These are phyloP conservation scores for Rynchops niger DNA, from an alignment of 2,113 vertebrate genomes.

Conservation along the genomic window DNA sequence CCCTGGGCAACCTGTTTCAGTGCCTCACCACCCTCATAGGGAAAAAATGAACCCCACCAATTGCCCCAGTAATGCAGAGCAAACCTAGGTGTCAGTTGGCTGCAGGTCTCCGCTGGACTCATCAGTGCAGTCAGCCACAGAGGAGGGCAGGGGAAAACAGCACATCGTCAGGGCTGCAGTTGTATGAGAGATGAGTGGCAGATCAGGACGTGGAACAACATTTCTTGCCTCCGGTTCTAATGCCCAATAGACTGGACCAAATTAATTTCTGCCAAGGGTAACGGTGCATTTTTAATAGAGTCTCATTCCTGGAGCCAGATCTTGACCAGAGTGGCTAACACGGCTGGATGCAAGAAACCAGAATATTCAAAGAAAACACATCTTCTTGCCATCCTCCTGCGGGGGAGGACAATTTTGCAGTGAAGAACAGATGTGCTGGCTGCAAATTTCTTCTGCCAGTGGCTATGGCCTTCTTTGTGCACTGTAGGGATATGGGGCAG, in stretches of 20 bases:
- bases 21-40: too few species aligned
- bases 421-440: fast-evolving
- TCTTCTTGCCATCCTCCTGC: background rate
- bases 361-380: background rate
- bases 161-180: background rate
- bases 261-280: background rate
- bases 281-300: background rate
- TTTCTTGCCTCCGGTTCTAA: background rate
- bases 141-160: background rate
- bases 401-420: background rate
- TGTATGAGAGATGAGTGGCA: background rate
- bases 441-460: background rate
- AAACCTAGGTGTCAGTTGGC: background rate
- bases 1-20: too few species aligned
- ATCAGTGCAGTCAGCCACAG: background rate
- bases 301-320: background rate
- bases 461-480: too few species aligned
- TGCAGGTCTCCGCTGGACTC: background rate
- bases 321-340: background rate
- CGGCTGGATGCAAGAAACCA: background rate
- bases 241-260: background rate
- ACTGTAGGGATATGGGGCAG: background rate
- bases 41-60: background rate
- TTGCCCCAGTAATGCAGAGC: background rate
- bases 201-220: background rate